Evolutionary conservation across 2,113 vertebrate species (phyloP).

Genomic region (Xiphophorus hellerii): DNA sequence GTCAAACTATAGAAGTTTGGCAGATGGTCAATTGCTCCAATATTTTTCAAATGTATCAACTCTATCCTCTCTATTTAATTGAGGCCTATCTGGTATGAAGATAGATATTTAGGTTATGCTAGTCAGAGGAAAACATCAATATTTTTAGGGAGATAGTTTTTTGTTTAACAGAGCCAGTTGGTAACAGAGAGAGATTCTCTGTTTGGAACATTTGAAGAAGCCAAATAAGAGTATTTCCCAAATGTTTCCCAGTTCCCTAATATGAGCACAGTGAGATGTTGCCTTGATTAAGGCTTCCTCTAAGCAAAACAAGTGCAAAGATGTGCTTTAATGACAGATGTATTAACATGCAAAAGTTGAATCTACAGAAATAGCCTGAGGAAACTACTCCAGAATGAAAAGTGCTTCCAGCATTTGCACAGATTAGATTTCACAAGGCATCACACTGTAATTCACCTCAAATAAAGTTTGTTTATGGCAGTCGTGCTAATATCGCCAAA

Average conservation of each 20-base stretch:
- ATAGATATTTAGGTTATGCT: too few species aligned
- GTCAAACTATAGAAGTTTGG: too few species aligned
- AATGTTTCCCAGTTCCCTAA: too few species aligned
- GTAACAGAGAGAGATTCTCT: not conserved
- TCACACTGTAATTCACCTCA: not conserved
- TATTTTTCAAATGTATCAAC: too few species aligned
- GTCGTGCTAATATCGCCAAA: slow-evolving; percentile 38
- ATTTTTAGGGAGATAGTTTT: too few species aligned
- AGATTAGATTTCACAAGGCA: not conserved
- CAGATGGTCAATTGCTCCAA: too few species aligned
- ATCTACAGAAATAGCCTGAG: not conserved
- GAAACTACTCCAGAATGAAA: slow-evolving; percentile 11
- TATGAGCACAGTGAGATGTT: too few species aligned
- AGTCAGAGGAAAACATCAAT: too few species aligned
- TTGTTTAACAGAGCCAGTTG: too few species aligned
- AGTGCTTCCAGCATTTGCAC: slow-evolving; percentile 2
- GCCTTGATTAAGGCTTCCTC: not conserved
- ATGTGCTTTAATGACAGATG: not conserved
- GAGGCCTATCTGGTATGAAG: too few species aligned
- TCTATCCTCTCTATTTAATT: too few species aligned
- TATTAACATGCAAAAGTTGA: not conserved
- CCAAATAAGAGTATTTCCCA: too few species aligned
- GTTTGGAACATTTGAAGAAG: not conserved
- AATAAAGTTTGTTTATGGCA: slow-evolving; percentile 10
- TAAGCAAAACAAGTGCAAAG: not conserved